Conservation (phyloP, 2,113 vertebrate species). For the Petrocephalus microphthalmus region DNA sequence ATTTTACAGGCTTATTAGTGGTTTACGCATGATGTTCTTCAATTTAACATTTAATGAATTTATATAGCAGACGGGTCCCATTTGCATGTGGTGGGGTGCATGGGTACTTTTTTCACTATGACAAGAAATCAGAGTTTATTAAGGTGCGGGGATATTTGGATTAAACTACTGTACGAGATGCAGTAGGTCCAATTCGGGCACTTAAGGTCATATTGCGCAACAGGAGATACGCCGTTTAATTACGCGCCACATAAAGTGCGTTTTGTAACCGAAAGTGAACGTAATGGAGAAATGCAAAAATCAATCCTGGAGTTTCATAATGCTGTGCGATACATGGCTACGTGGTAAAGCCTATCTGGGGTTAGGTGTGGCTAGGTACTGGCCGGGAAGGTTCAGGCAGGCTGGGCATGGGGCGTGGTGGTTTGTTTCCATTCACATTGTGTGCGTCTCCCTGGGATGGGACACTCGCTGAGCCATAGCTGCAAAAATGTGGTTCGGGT, state of each 20-base stretch:
- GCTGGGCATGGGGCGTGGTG: neutral
- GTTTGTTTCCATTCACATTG: neutral
- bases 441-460: neutral
- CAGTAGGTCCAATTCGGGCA: neutral
- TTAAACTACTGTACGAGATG: neutral
- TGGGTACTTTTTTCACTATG: neutral
- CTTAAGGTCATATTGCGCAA: neutral
- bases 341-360: neutral
- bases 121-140: neutral
- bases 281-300: neutral
- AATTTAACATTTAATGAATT: neutral
- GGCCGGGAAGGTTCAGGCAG: neutral
- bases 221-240: neutral
- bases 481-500: neutral
- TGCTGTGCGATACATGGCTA: neutral
- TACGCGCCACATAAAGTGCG: neutral
- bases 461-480: neutral
- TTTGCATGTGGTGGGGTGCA: neutral
- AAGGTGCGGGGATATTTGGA: neutral
- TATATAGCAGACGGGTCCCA: neutral
- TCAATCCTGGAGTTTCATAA: neutral
- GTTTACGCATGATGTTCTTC: neutral
- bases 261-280: neutral
- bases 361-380: neutral
- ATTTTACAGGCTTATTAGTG: neutral